Base-by-base conservation (phyloP, 2,113 vertebrate genomes). In the Cathartes aura region DNA sequence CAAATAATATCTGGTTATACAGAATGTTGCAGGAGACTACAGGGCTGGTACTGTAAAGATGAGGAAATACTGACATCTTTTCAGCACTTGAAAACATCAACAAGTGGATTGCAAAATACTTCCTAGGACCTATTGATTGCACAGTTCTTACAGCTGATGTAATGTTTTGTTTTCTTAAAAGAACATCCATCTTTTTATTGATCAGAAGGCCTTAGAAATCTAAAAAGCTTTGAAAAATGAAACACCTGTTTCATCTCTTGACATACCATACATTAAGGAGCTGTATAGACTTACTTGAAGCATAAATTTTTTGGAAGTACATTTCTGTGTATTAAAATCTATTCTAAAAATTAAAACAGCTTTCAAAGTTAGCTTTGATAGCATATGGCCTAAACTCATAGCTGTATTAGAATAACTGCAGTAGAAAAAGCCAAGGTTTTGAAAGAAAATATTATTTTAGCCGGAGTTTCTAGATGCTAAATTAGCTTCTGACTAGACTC, bases 81-180 rank as follows among this genome's bases (percentile, higher is more conserved):
- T 36, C 52, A 87, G 52, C 43, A 45, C 68, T 92, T 70, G 60
- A 82, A 83, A 87, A 87, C 76, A 78, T 95, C 75, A 95, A 67
- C 85, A 94, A 78, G 68, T 82, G 34, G 40, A 95, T 96, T 95
- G 87, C 58, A 45, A 84, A 96, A 87, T 73, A 85, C 81, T 94
- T 91, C 68, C 40, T 68, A n/a, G 74, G 73, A 42, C 42, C 2
- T 82, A 59, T 45, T 85, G 82, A 88, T 87, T 94, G 36, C 34
- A 18, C 12, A 45, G 48, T 87, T 95, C 70, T 79, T 82, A 19
- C 5, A 80, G 66, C 29, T 94, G 78, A 93, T 67, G 80, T 48
- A 78, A 89, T 78, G 11, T 56, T 82, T 72, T 84, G 22, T 73
- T 90, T 91, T 84, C 50, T 82, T 89, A 59, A 89, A 78, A 78